These are phyloP conservation scores for Lampropteryx suffumata DNA, from an alignment of 2,888 invertebrate species.

Conservation along the genomic window DNA sequence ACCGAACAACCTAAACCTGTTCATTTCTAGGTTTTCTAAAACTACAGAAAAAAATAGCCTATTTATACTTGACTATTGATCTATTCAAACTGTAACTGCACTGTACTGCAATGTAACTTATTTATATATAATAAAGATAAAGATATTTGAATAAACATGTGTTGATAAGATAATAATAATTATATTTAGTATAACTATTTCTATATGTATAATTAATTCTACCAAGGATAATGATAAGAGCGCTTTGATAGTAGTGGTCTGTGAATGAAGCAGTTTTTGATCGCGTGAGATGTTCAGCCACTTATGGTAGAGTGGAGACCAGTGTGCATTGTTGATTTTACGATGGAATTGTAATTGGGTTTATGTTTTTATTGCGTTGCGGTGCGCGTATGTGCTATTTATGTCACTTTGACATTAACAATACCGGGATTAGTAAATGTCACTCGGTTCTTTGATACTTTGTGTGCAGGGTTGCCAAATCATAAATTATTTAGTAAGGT, in stretches of 20 bases:
- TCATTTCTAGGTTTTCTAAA: too few species aligned
- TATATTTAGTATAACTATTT: too few species aligned
- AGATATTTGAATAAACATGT: too few species aligned
- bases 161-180: too few species aligned
- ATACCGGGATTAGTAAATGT: constrained; percentile 11
- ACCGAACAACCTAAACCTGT: too few species aligned
- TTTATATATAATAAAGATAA: too few species aligned
- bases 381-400: constrained; percentile 10
- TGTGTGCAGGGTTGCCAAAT: constrained; percentile 13
- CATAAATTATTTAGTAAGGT: not conserved
- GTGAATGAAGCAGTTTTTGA: not conserved
- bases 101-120: too few species aligned
- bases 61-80: too few species aligned
- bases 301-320: not conserved
- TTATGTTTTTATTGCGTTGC: constrained; percentile 13
- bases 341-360: constrained; percentile 7
- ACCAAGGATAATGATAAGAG: too few species aligned
- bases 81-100: too few species aligned
- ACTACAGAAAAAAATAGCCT: too few species aligned
- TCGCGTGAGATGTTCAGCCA: constrained; percentile 1
- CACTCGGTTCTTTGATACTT: constrained; percentile 13
- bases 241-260: not conserved
- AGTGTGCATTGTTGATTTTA: constrained; percentile 7
- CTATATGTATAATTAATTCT: too few species aligned
- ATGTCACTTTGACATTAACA: constrained; percentile 7